Conservation (phyloP, 2,888 invertebrate species). For the Tridacna crocea region DNA sequence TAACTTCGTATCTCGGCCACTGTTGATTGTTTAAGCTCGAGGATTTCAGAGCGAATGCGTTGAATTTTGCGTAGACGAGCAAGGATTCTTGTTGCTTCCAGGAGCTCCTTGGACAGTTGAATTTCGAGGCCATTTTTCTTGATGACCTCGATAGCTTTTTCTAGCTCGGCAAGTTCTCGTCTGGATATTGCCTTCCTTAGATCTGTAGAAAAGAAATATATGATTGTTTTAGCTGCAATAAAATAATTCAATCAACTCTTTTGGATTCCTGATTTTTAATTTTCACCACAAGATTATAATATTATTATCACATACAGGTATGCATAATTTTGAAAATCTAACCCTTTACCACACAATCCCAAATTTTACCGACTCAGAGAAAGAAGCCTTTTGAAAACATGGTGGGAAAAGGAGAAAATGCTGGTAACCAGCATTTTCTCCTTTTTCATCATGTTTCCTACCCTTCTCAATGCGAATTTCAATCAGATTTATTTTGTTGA, state of each 20-base stretch:
- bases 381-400: too few species aligned
- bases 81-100: slow-evolving; percentile 76
- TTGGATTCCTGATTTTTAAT: neutral
- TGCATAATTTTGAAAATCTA: too few species aligned
- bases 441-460: too few species aligned
- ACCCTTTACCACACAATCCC: neutral
- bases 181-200: slow-evolving; percentile 77
- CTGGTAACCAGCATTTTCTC: too few species aligned
- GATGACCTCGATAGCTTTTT: slow-evolving; percentile 79
- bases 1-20: slow-evolving; percentile 83
- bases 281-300: neutral
- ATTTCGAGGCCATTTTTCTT: slow-evolving; percentile 79
- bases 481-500: too few species aligned
- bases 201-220: slow-evolving; percentile 63
- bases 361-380: too few species aligned
- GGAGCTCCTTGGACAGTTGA: slow-evolving; percentile 77
- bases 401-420: too few species aligned
- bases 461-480: too few species aligned
- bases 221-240: neutral
- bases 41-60: slow-evolving; percentile 75
- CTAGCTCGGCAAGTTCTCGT: slow-evolving; percentile 77
- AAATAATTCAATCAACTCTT: neutral
- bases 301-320: neutral
- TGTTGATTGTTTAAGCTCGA: slow-evolving; percentile 81
- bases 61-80: slow-evolving; percentile 72